Evolutionary conservation across 2,888 invertebrate species (phyloP).

Genomic region (Clunio marinus): DNA sequence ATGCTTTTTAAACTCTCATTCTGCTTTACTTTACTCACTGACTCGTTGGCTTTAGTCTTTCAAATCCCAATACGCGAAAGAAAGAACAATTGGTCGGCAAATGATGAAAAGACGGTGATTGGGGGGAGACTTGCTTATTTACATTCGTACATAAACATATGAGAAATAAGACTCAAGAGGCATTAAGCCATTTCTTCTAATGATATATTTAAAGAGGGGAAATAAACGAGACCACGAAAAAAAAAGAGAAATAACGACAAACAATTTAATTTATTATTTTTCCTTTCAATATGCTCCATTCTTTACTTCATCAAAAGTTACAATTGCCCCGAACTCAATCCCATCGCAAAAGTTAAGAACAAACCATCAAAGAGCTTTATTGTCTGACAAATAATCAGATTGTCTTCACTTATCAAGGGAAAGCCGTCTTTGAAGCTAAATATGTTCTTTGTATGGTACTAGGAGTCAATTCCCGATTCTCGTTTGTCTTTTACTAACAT

Average conservation of each 20-base stretch:
- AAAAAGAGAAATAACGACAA: too few species aligned
- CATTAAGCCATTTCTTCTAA: slow-evolving; percentile 11
- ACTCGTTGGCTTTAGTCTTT: neutral
- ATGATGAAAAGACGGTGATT: slow-evolving; percentile 20
- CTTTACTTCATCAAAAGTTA: slow-evolving; percentile 7
- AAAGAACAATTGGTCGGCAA: slow-evolving; percentile 31
- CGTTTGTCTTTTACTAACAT: neutral
- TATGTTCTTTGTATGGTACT: neutral
- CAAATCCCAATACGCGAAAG: neutral
- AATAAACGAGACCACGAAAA: neutral
- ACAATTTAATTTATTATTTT: slow-evolving; percentile 30
- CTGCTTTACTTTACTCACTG: slow-evolving; percentile 15
- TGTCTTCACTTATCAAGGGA: slow-evolving; percentile 33
- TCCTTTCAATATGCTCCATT: neutral
- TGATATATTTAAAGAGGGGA: neutral
- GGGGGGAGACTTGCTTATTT: neutral
- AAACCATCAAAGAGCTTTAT: slow-evolving; percentile 22
- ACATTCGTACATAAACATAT: too few species aligned
- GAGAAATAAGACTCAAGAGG: too few species aligned
- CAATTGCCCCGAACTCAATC: neutral
- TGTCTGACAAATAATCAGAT: slow-evolving; percentile 35
- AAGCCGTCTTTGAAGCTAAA: neutral
- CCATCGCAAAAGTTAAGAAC: neutral
- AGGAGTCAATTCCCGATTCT: neutral
- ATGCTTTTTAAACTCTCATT: slow-evolving; percentile 17